phyloP scores from a whole-genome alignment of 2,888 invertebrate species.

The Eupithecia pulchellata region DNA sequence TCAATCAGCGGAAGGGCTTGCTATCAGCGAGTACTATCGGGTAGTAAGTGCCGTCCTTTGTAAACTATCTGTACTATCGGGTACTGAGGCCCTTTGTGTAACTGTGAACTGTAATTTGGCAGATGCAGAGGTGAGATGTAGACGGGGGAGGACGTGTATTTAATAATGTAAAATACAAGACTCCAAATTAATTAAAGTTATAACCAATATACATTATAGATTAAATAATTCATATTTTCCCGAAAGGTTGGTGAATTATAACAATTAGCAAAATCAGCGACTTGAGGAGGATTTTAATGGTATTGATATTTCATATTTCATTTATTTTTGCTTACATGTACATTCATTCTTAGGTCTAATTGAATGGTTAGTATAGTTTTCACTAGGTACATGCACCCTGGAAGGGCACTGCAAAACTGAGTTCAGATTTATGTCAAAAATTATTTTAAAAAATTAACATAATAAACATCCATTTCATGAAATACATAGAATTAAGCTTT shows the following conservation, averaged over 20 bases:
- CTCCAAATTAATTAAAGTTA: not conserved
- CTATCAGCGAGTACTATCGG: constrained; percentile 3
- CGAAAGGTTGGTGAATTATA: not conserved
- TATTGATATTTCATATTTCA: too few relatives aligned
- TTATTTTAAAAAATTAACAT: too few relatives aligned
- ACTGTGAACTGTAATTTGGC: not conserved
- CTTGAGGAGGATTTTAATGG: too few relatives aligned
- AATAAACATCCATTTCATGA: too few relatives aligned
- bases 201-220: not conserved
- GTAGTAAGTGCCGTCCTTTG: constrained; percentile 4
- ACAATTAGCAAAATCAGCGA: too few relatives aligned
- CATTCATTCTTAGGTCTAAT: too few relatives aligned
- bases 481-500: too few relatives aligned
- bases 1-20: constrained; percentile 9
- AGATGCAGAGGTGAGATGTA: not conserved
- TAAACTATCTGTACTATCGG: not conserved
- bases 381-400: too few relatives aligned
- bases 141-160: not conserved
- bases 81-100: not conserved
- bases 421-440: too few relatives aligned
- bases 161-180: not conserved
- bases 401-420: too few relatives aligned
- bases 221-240: not conserved
- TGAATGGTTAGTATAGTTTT: too few relatives aligned
- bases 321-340: too few relatives aligned